Base-by-base conservation (phyloP, 2,888 invertebrate genomes). In the Biston betularia region DNA sequence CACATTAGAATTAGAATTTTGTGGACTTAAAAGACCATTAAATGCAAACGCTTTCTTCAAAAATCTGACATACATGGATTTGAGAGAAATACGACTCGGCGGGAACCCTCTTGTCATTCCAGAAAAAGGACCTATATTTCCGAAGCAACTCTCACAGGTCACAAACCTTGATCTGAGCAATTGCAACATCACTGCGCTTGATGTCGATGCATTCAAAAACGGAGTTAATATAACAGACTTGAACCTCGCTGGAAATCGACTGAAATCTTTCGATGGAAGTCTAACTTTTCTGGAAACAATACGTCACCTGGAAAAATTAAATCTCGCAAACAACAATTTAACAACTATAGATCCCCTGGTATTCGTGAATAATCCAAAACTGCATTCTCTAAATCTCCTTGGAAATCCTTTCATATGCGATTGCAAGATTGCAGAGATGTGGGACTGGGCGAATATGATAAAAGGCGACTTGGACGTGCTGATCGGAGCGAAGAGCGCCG, bases 351-450 rank as follows among this genome's bases (percentile, higher is more conserved):
- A 94, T 49, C 95, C 95, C 0, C 88, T 93, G 49, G 85, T 94
- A 10, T 94, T 96, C 59, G 85, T 87, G 0, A 87, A 90, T 56
- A 96, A 96, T 84, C 94, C 94, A 0, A 94, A 93, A 68, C 79
- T 96, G 6, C 87, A 94, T 64, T 95, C 95, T 4, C 76, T 96
- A 55, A 96, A 96, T 78, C 86, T 96, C 7, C 89, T 96, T 9
- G 95, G 95, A 4, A 96, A 96, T 86, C 96, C 95, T 1, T 96
- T 96, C 89, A 87, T 94, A 63, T 96, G 96, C 78, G 95, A 96
- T 75, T 96, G 96, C 75, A 94, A 95, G 70, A 94, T 96, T 34
- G 95, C 95, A 0, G 95, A 96, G 65, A 95, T 96, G 92, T 96
- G 96, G 96, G 95, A 96, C 75, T 96, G 96, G 96, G 96, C 96